phyloP scores from a whole-genome alignment of 1,140 invertebrate genomes.

The Branchinecta lindahli region DNA sequence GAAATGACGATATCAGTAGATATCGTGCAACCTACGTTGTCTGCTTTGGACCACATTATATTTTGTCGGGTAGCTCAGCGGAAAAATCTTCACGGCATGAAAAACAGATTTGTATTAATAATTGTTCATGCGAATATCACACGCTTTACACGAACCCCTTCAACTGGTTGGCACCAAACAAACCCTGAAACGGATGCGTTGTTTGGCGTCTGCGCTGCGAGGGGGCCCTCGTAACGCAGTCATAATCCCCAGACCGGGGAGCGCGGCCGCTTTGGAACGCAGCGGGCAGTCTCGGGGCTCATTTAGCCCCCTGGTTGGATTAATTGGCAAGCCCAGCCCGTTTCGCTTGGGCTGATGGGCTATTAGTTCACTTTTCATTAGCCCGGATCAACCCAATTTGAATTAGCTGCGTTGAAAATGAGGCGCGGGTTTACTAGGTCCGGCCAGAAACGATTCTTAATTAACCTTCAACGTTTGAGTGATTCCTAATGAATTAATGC shows the following conservation, averaged over 20 bases:
- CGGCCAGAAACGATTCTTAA: conserved; percentile 1
- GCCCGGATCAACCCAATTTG: conserved; percentile 5
- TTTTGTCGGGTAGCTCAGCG: too few species aligned
- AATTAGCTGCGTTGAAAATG: not conserved
- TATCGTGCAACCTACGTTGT: too few species aligned
- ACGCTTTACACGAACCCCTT: too few species aligned
- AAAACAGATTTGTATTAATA: too few species aligned
- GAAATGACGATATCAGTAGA: too few species aligned
- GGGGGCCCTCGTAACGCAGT: conserved; percentile 1
- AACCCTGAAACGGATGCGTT: conserved; percentile 10
- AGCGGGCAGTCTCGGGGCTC: conserved; percentile 4
- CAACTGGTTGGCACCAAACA: not conserved
- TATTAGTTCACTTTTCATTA: conserved; percentile 10
- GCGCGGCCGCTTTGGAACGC: conserved; percentile 9
- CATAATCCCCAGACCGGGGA: not conserved
- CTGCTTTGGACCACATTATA: too few species aligned
- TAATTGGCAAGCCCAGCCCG: conserved; percentile 2
- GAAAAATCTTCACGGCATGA: too few species aligned
- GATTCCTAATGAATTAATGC: conserved; percentile 11
- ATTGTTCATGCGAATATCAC: too few species aligned
- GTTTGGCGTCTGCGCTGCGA: conserved; percentile 1
- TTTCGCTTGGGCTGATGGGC: conserved; percentile 1
- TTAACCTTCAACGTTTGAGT: conserved; percentile 10
- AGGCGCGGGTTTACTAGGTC: not conserved
- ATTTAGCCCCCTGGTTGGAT: conserved; percentile 9